A percentile compares a stretch with the other conserved stretches of the same genome.
Conservation (phyloP, 2,113 vertebrate species). For the Arizona elegans region DNA sequence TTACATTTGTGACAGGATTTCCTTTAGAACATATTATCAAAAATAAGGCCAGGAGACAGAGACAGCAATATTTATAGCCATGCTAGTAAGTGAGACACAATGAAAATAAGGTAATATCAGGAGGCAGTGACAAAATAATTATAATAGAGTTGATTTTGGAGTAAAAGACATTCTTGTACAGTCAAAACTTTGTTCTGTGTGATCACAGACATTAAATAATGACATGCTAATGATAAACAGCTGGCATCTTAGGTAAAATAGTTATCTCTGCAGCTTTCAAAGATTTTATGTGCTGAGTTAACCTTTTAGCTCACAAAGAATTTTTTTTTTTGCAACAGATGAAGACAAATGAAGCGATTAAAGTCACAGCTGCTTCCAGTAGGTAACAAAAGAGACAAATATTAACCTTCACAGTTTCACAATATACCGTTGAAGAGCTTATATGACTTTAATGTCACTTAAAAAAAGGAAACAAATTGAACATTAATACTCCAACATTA, state of each 20-base stretch:
- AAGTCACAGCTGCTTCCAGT: conserved; percentile 26
- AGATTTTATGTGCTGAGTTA: conserved; percentile 34
- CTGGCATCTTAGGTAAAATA: conserved; percentile 24
- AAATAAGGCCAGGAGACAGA: conserved; percentile 17
- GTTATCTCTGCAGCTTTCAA: conserved; percentile 39
- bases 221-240: conserved; percentile 17
- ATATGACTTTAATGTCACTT: conserved; percentile 26
- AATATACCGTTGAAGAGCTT: not conserved
- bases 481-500: not conserved
- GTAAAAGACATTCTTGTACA: not conserved
- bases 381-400: conserved; percentile 35
- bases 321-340: conserved; percentile 34
- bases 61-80: not conserved
- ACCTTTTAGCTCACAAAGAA: conserved; percentile 35
- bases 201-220: not conserved
- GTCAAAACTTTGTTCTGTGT: not conserved
- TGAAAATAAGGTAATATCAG: not conserved
- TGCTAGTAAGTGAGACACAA: not conserved
- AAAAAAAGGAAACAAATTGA: not conserved
- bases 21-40: conserved; percentile 38
- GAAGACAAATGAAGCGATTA: conserved; percentile 57
- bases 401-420: conserved; percentile 1
- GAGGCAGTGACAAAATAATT: not conserved
- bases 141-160: not conserved
- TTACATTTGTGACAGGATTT: conserved; percentile 23